Evolutionary conservation across 2,113 vertebrate species (phyloP).

Genomic region (Lagenorhynchus albirostris): DNA sequence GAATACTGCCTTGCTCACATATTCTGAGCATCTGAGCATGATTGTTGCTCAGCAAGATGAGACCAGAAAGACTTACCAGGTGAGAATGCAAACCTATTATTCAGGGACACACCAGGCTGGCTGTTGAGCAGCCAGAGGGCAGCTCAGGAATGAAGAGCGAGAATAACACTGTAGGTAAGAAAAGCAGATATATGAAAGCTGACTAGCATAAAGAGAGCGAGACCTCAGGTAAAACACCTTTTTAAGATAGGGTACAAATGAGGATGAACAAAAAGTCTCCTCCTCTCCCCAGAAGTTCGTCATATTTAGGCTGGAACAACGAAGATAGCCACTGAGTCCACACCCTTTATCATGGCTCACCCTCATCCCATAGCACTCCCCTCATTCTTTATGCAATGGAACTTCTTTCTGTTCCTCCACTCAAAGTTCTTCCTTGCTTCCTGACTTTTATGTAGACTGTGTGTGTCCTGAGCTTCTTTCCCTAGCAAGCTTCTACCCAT

Average conservation of each 20-base stretch:
- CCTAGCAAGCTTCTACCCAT: background rate
- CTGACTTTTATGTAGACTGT: no score
- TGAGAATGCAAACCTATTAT: background rate
- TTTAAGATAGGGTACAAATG: background rate
- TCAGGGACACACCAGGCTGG: fast-evolving
- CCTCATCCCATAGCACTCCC: fast-evolving
- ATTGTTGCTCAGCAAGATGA: background rate
- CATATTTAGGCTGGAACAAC: background rate
- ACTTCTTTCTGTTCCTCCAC: background rate
- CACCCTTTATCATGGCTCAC: background rate
- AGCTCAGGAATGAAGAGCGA: background rate
- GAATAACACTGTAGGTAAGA: background rate
- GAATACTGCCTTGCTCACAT: background rate
- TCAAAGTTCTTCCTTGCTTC: background rate
- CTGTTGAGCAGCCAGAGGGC: background rate
- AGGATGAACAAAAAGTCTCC: background rate
- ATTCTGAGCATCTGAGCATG: background rate
- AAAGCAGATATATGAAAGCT: background rate
- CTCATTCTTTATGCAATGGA: background rate
- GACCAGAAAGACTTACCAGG: background rate
- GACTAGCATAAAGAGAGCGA: background rate
- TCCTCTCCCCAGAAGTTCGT: background rate
- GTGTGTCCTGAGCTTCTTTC: background rate
- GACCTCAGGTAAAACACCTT: background rate
- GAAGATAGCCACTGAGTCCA: background rate